A percentile compares a stretch with the other conserved stretches of the same genome.
phyloP scores from a whole-genome alignment of 2,797 vertebrate genomes.

The Leptatherina wallacei region DNA sequence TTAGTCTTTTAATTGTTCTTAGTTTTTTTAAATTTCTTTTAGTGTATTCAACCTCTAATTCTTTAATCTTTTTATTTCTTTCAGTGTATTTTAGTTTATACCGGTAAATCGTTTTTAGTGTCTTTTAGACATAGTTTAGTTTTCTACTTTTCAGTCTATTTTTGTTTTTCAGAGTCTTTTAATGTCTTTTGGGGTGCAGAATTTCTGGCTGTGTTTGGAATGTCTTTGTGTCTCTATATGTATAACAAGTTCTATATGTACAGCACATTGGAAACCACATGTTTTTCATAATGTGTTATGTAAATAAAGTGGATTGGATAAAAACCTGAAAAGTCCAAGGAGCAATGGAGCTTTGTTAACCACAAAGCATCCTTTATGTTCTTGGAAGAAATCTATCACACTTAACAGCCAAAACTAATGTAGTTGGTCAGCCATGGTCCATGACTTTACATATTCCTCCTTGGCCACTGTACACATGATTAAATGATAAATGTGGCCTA shows the following conservation, averaged over 20 bases:
- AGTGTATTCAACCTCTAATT: neutral
- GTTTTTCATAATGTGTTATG: neutral
- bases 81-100: neutral
- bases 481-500: slow-evolving; percentile 77
- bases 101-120: neutral
- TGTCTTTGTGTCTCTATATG: no score
- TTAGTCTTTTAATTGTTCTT: no score
- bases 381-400: slow-evolving; percentile 74
- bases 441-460: slow-evolving; percentile 44
- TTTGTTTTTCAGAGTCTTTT: neutral
- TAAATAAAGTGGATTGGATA: slow-evolving; percentile 3
- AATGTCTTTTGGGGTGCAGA: neutral
- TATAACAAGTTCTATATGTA: neutral
- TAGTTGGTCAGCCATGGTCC: slow-evolving; percentile 64
- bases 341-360: slow-evolving; percentile 71
- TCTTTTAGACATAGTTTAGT: no score
- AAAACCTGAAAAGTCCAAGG: slow-evolving; percentile 52
- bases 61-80: neutral
- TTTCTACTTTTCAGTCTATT: no score
- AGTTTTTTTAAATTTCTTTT: no score
- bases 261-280: neutral
- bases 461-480: slow-evolving; percentile 53
- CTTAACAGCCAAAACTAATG: slow-evolving; percentile 75
- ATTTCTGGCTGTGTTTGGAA: no score
- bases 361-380: slow-evolving; percentile 64